Conservation (phyloP, 1,140 invertebrate genomes). For the Pygmarrhopalites habei region DNA sequence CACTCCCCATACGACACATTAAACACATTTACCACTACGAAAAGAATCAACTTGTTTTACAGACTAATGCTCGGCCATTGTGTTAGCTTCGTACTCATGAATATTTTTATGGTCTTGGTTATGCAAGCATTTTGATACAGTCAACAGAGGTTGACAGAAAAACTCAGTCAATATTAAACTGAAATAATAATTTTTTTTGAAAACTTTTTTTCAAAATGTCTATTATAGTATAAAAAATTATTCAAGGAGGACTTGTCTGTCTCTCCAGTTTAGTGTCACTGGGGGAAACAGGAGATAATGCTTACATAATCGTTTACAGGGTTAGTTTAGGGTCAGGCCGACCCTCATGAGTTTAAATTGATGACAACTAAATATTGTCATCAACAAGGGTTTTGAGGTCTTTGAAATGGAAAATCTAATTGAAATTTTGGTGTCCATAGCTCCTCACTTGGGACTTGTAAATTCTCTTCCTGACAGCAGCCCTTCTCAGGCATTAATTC, state of each 20-base stretch:
- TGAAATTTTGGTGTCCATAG: slow-evolving; percentile 30
- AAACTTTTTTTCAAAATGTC: neutral
- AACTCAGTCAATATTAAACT: too few relatives aligned
- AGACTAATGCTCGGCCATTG: slow-evolving; percentile 25
- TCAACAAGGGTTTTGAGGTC: neutral
- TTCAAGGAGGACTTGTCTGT: neutral
- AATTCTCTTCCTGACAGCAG: slow-evolving; percentile 1
- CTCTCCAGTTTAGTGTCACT: neutral
- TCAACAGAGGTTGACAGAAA: too few relatives aligned
- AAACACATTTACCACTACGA: slow-evolving; percentile 20
- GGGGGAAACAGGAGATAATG: slow-evolving; percentile 13
- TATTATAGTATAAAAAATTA: neutral
- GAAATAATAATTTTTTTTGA: neutral
- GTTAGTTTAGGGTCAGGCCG: slow-evolving; percentile 6
- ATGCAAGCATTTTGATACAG: slow-evolving; percentile 32
- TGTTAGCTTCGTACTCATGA: slow-evolving; percentile 14
- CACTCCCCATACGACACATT: slow-evolving; percentile 16
- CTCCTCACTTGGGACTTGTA: slow-evolving; percentile 5
- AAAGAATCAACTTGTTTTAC: slow-evolving; percentile 30
- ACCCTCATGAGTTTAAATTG: neutral
- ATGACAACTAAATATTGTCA: neutral
- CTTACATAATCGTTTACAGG: slow-evolving; percentile 40
- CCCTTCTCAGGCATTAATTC: neutral
- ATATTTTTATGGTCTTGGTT: slow-evolving; percentile 22
- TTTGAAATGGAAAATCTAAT: slow-evolving; percentile 29